Evolutionary conservation across 23 tunicate genomes (phyloP), one percentile per base, ranked within the genome.

Genomic region (Trididemnum nubilum): DNA sequence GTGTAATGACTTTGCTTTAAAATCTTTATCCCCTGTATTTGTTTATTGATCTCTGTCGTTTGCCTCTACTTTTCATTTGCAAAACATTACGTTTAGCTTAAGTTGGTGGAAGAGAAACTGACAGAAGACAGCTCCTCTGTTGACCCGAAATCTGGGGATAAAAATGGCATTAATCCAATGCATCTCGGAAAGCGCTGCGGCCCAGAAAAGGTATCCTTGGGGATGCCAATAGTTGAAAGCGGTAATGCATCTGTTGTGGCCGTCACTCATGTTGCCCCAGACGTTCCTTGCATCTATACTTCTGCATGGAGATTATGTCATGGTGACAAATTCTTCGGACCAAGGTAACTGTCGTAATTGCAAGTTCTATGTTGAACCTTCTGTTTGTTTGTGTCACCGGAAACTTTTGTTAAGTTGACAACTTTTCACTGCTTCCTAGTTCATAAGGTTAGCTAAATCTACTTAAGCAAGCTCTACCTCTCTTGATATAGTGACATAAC

Each of bases 241-340:
- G 65, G 85, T 36, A 78, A 63, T 35, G 81, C 87, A 2, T 79
- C 84, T 24, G 97, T 82, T 40, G 50, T 91, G 3, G 76, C 86
- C 7, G 85, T 81, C 32, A 51, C 35, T 9, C 90, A 85, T 38
- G 30, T 75, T 5, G 87, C 97, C 34, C 97, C 97, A 2, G 66
- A 33, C 26, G 57, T 81, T 80, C 83, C 72, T 28, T 91, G 97
- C 77, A 61, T 52, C 24, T 91, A 91, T 75, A 69, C 75, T 23
- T 85, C 97, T 22, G 83, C 87, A 69, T 91, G 97, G 97, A 51
- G 87, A 69, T 58, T 91, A 26, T 50, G 73, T 50, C 84, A 38
- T 2, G 69, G 57, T 22, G 80, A 73, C 1, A 60, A 40, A 15
- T 76, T 72, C 0, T 91, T 91, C 40, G 97, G 97, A 22, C 97